These are phyloP conservation scores for Xestia rhomboidea DNA, from an alignment of 2,888 invertebrate genomes.

Conservation along the genomic window DNA sequence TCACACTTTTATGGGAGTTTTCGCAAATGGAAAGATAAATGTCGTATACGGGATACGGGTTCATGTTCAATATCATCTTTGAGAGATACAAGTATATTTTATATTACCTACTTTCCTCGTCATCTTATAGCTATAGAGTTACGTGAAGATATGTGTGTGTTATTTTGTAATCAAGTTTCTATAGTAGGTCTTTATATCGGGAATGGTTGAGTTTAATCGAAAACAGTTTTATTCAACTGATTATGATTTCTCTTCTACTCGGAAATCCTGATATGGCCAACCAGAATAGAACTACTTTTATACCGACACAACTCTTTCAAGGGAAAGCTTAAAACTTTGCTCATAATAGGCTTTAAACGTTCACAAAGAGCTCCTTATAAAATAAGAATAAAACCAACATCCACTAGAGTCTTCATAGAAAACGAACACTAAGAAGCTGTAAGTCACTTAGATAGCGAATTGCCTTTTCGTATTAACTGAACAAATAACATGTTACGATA, in stretches of 20 bases:
- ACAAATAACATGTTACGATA: conserved; percentile 15
- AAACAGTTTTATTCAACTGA: background rate
- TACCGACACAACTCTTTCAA: background rate
- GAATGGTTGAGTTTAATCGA: background rate
- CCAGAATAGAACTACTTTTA: background rate
- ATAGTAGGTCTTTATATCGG: background rate
- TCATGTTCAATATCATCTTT: conserved; percentile 41
- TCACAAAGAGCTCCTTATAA: background rate
- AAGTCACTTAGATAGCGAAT: background rate
- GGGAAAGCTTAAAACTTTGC: background rate
- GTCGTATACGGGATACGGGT: conserved; percentile 39
- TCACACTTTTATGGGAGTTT: conserved; percentile 54
- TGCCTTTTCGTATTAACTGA: conserved; percentile 4
- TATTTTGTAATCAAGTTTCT: conserved; percentile 18
- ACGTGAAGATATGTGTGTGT: background rate
- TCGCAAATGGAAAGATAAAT: conserved; percentile 55
- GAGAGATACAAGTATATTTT: conserved; percentile 31
- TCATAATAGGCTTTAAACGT: background rate
- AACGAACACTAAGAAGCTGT: background rate
- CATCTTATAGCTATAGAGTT: conserved; percentile 10
- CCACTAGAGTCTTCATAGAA: conserved; percentile 20
- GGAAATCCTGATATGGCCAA: background rate
- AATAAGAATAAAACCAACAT: background rate
- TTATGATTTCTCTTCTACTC: background rate
- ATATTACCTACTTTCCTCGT: conserved; percentile 27